Conservation (phyloP, 2,888 invertebrate species). For the Drosophila lutescens region DNA sequence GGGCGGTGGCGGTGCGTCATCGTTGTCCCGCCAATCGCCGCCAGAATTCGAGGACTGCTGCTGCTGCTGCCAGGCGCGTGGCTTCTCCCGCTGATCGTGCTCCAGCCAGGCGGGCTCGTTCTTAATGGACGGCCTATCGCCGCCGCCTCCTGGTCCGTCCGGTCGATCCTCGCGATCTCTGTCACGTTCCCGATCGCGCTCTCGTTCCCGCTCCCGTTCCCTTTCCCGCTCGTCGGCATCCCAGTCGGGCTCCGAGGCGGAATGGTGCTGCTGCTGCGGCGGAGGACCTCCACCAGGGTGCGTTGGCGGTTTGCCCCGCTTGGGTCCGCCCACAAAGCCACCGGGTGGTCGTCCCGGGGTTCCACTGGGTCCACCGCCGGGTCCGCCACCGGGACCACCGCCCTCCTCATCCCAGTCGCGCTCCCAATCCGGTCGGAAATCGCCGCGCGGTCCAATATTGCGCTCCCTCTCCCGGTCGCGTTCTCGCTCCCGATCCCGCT, state of each 20-base stretch:
- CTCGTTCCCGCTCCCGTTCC: constrained; percentile 33
- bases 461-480: constrained; percentile 69
- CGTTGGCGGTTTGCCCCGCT: constrained; percentile 56
- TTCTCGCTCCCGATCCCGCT: constrained; percentile 70
- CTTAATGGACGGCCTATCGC: constrained; percentile 44
- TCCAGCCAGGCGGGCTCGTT: constrained; percentile 70
- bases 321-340: constrained; percentile 80
- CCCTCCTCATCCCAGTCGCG: constrained; percentile 78
- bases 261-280: constrained; percentile 61
- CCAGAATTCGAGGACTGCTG: constrained; percentile 23
- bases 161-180: constrained; percentile 35
- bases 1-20: constrained; percentile 20
- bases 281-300: constrained; percentile 52
- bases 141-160: constrained; percentile 15
- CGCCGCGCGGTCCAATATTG: constrained; percentile 60
- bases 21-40: constrained; percentile 78
- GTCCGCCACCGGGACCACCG: constrained; percentile 35
- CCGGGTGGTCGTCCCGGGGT: constrained; percentile 70
- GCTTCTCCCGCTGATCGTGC: constrained; percentile 76
- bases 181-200: constrained; percentile 36
- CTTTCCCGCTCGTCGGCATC: constrained; percentile 80
- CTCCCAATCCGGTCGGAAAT: constrained; percentile 81
- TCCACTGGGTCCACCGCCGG: constrained; percentile 34
- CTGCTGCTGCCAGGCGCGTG: constrained; percentile 70
- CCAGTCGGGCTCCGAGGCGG: constrained; percentile 83